phyloP scores from a whole-genome alignment of 1,140 invertebrate genomes.

The Wiebesia pumilae region DNA sequence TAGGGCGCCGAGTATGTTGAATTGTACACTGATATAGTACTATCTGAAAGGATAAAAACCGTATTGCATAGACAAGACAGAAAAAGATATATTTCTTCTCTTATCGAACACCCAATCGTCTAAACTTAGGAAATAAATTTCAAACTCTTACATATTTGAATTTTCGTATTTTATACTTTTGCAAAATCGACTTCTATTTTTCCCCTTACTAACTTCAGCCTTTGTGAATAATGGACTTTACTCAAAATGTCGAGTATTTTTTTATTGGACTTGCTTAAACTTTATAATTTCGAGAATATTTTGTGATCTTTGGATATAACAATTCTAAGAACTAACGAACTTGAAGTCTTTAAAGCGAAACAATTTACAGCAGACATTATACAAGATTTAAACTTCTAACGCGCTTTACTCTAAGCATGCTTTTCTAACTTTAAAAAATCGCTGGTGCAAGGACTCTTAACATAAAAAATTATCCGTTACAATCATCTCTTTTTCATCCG shows the following conservation, averaged over 20 bases:
- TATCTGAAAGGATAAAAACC: no score
- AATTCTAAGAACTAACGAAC: not conserved
- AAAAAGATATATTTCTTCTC: no score
- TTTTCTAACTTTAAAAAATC: constrained; percentile 16
- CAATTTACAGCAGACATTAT: constrained; percentile 17
- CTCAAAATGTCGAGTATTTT: constrained; percentile 8
- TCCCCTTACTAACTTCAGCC: not conserved
- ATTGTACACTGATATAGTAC: no score
- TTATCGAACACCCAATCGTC: not conserved
- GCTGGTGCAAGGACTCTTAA: not conserved
- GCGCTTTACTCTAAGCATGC: constrained; percentile 9
- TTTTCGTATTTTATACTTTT: not conserved
- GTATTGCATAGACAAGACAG: no score
- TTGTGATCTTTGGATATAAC: constrained; percentile 14
- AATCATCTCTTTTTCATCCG: not conserved
- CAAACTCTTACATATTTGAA: not conserved
- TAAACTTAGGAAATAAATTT: constrained; percentile 7
- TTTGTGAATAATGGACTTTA: constrained; percentile 13
- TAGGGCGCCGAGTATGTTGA: no score
- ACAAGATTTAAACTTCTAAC: constrained; percentile 23
- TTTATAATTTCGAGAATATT: constrained; percentile 21
- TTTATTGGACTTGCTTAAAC: constrained; percentile 24
- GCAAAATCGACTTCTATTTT: not conserved
- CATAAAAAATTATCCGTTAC: not conserved
- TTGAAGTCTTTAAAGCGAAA: constrained; percentile 19